A percentile compares a stretch with the other conserved stretches of the same genome.
Conservation (phyloP, 2,113 vertebrate species). For the Campylomormyrus tamandua region DNA sequence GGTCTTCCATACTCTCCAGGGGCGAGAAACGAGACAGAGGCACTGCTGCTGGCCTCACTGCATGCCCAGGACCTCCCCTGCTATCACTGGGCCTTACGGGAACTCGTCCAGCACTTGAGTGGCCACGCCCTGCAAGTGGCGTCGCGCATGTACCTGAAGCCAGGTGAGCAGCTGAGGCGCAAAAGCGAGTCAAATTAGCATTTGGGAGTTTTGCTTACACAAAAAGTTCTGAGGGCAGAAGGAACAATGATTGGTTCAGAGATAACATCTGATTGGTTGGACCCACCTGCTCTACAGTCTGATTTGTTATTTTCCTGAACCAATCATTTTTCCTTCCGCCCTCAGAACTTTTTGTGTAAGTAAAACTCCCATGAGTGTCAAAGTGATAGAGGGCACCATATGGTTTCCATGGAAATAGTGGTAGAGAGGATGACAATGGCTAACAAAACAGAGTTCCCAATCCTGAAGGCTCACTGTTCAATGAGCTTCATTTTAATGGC, state of each 20-base stretch:
- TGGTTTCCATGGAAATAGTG: neutral
- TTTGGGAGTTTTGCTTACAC: neutral
- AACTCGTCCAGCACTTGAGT: conserved; percentile 46
- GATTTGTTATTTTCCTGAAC: too few relatives aligned
- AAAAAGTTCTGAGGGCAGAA: too few relatives aligned
- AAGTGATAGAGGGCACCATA: neutral
- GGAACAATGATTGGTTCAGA: too few relatives aligned
- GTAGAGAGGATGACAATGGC: neutral
- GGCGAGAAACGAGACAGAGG: conserved; percentile 64
- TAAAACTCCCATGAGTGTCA: neutral
- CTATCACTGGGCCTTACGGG: conserved; percentile 56
- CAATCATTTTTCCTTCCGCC: too few relatives aligned
- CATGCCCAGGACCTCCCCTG: conserved; percentile 51
- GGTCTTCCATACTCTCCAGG: conserved; percentile 47
- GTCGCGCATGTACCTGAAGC: conserved; percentile 64
- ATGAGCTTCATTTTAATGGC: neutral
- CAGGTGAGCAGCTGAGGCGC: conserved; percentile 52
- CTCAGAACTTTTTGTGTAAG: too few relatives aligned
- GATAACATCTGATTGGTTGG: too few relatives aligned
- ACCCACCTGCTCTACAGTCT: too few relatives aligned
- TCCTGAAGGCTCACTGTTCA: neutral
- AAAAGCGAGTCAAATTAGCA: neutral
- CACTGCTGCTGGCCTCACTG: conserved; percentile 53
- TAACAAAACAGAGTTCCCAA: neutral
- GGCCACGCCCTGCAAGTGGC: conserved; percentile 55